These are phyloP conservation scores for Brachionus koreanus DNA, from an alignment of 1,140 invertebrate genomes.

Conservation along the genomic window DNA sequence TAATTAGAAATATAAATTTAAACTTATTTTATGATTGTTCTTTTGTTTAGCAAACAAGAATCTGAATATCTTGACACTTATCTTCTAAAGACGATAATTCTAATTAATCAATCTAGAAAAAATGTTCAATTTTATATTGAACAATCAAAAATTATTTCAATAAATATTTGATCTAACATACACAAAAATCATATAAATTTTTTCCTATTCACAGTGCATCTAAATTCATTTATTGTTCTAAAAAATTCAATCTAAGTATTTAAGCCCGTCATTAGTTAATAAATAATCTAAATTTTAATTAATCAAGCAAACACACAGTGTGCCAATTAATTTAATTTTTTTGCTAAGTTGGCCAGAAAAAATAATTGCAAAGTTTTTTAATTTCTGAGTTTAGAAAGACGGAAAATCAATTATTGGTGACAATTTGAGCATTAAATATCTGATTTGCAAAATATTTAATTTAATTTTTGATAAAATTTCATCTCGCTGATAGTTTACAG, in stretches of 20 bases:
- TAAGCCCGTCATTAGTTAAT: neutral
- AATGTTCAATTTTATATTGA: neutral
- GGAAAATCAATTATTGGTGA: neutral
- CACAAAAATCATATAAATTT: neutral
- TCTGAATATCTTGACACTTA: neutral
- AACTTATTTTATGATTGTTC: conserved; percentile 24
- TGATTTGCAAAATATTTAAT: neutral
- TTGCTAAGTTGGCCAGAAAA: neutral
- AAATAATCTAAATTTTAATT: neutral
- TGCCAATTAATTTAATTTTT: neutral
- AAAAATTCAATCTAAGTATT: neutral
- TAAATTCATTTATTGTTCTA: neutral
- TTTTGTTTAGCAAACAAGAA: neutral
- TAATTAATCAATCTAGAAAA: conserved; percentile 22
- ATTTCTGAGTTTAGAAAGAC: neutral
- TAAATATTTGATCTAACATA: neutral
- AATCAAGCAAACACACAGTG: neutral
- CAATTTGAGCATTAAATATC: neutral
- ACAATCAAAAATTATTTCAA: conserved; percentile 28
- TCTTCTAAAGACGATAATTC: neutral
- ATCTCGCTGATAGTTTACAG: neutral
- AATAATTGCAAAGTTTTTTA: neutral
- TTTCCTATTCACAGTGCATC: neutral
- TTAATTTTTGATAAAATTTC: neutral
- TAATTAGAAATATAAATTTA: conserved; percentile 28